Base-by-base conservation (phyloP, 2,888 invertebrate genomes). In the Stratiomys singularior region DNA sequence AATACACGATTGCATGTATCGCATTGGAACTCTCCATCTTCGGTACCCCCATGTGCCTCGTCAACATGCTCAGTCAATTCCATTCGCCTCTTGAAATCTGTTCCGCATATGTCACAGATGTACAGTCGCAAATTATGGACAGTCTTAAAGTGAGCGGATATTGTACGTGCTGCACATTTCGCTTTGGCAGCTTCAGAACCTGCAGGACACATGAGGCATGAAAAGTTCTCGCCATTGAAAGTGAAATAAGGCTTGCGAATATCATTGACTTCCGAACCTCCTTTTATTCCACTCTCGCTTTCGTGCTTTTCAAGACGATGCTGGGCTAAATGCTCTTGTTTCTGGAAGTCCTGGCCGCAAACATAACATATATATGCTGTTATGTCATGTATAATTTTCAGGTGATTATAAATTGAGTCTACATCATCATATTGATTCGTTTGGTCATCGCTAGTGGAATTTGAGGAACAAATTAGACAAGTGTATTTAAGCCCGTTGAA, bases 31-130 rank as follows among this genome's bases (percentile, higher is more conserved):
- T 91, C 91, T 1, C 91, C 91, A 79, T 90, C 90, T 82, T 91
- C 90, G 44, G 89, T 88, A 9, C 89, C 89, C 0, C 78, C 76
- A 37, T 91, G 89, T 79, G 90, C 91, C 76, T 90, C 89, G 80
- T 92, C 92, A 58, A 93, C 85, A 85, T 94, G 94, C 5, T 88
- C 83, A 0, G 90, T 90, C 4, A 93, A 88, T 77, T 92, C 91
- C n/a, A 88, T 89, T 21, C 92, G 87, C 81, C 90, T 91, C 64
- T 89, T 86, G 83, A 93, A 91, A 67, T 92, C 90, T 27, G 88
- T 87, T 0, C 92, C 92, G 83, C 94, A 94, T 4, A 91, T 86
- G 78, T 91, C 91, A 81, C 94, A 95, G 71, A 94, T 90, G 83
- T 93, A 93, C 1, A 93, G 83, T 0, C 92, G 88, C 0, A 90